phyloP scores from a whole-genome alignment of 53 echinoderm and acorn worm species.

The Glandiceps talaboti region DNA sequence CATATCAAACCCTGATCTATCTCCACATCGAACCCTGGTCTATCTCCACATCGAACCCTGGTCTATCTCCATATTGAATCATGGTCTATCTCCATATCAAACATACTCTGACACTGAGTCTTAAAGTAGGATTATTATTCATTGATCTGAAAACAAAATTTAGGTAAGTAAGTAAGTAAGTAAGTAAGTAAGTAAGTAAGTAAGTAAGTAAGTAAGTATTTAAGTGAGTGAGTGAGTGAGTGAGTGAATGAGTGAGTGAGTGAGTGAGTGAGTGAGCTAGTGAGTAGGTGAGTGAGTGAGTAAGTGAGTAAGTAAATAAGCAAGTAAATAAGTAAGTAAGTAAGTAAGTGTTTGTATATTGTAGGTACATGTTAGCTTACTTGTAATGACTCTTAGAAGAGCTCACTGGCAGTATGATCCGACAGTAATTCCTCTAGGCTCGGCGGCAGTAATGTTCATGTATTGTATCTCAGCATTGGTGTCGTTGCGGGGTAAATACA shows the following conservation, averaged over 20 bases:
- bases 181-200: neutral
- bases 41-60: no score
- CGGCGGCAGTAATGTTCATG: neutral
- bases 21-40: no score
- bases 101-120: no score
- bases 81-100: no score
- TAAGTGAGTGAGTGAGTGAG: neutral
- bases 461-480: neutral
- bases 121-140: no score
- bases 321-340: neutral
- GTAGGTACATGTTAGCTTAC: no score
- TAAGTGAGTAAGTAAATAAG: neutral
- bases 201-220: neutral
- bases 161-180: neutral
- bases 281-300: neutral
- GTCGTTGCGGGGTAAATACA: neutral
- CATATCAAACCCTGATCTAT: no score
- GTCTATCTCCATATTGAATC: no score
- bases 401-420: neutral
- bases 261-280: neutral
- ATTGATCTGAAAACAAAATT: no score
- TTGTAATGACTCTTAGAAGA: no score
- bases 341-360: neutral
- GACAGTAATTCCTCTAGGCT: neutral
- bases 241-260: neutral